These are phyloP conservation scores for Seison nebaliae DNA, from an alignment of 1,140 invertebrate species.

Conservation along the genomic window DNA sequence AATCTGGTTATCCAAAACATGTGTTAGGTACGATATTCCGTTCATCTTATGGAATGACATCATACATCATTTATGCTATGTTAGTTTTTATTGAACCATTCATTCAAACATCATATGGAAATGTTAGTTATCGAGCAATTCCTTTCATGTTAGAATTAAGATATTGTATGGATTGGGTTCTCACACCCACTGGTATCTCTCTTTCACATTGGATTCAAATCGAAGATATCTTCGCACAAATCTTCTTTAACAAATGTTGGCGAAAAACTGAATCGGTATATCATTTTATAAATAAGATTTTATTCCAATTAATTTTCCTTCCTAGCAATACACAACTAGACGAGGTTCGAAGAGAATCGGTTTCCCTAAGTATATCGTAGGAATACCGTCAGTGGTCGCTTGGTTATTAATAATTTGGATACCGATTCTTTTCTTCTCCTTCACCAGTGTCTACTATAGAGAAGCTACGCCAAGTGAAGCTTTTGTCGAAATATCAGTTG, in stretches of 20 bases:
- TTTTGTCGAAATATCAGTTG: too few relatives aligned
- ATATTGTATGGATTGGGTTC: conserved; percentile 94
- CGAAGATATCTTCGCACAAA: conserved; percentile 90
- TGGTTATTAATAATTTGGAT: conserved; percentile 91
- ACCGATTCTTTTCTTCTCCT: conserved; percentile 71
- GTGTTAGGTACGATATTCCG: conserved; percentile 84
- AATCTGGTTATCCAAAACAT: conserved; percentile 70
- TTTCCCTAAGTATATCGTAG: conserved; percentile 59
- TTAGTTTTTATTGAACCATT: conserved; percentile 1
- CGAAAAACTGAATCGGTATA: conserved; percentile 46
- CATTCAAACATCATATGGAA: not conserved
- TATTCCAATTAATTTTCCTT: too few relatives aligned
- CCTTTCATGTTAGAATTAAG: conserved; percentile 86
- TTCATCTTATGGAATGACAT: conserved; percentile 68
- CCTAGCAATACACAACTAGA: conserved; percentile 56
- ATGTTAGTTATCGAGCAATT: conserved; percentile 56
- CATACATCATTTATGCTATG: conserved; percentile 41
- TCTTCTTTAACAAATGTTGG: conserved; percentile 76
- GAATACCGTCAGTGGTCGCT: conserved; percentile 52
- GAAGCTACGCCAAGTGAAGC: conserved; percentile 60
- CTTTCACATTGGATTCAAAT: conserved; percentile 96
- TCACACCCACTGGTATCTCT: conserved; percentile 92
- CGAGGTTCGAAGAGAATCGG: conserved; percentile 51
- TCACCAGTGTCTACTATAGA: conserved; percentile 55
- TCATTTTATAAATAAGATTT: too few relatives aligned